Conservation (phyloP, 2,113 vertebrate genomes). For the Neogobius melanostomus region DNA sequence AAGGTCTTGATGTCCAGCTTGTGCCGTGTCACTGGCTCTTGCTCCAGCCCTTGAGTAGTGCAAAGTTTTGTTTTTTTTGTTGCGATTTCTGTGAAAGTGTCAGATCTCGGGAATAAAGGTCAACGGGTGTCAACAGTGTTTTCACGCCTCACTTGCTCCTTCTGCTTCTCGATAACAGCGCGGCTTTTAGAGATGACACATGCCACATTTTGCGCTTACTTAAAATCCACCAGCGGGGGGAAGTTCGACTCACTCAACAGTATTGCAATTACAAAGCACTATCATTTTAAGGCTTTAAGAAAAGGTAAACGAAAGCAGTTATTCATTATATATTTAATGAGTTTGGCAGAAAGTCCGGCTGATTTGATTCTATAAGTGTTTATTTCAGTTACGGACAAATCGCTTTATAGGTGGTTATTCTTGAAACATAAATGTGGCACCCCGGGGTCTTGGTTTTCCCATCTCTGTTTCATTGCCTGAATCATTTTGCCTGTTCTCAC, state of each 20-base stretch:
- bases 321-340: too few species aligned
- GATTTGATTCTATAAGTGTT: too few species aligned
- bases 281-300: not conserved
- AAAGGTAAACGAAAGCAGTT: too few species aligned
- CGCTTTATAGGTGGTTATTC: too few species aligned
- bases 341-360: too few species aligned
- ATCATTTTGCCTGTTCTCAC: too few species aligned
- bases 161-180: conserved; percentile 45
- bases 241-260: not conserved
- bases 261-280: not conserved
- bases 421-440: too few species aligned
- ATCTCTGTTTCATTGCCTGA: too few species aligned
- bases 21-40: conserved; percentile 37
- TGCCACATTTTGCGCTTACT: conserved; percentile 39
- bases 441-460: too few species aligned
- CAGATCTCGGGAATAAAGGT: conserved; percentile 64
- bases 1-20: conserved; percentile 37
- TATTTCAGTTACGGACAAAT: too few species aligned
- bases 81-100: conserved; percentile 38
- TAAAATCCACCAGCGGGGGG: not conserved
- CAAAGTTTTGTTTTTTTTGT: conserved; percentile 41
- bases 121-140: conserved; percentile 60
- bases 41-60: conserved; percentile 16
- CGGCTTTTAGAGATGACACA: conserved; percentile 55
- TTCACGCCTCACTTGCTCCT: conserved; percentile 70